Evolutionary conservation across 2,797 vertebrate species (phyloP).

Genomic region (Tenualosa ilisha): DNA sequence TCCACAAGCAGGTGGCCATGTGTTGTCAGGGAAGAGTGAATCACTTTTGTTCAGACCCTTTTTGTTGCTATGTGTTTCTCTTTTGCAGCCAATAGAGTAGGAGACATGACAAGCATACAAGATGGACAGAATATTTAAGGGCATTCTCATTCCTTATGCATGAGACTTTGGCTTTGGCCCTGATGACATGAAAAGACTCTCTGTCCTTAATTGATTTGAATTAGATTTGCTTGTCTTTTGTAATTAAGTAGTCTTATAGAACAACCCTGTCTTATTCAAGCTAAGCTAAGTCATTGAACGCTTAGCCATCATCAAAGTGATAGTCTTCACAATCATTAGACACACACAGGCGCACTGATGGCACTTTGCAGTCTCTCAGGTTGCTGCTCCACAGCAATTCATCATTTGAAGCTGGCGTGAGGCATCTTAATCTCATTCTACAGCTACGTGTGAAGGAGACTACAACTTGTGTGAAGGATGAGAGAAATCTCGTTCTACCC

Average conservation of each 20-base stretch:
- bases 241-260: background rate
- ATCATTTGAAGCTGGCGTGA: background rate
- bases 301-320: background rate
- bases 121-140: background rate
- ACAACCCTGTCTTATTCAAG: background rate
- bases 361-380: background rate
- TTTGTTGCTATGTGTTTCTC: background rate
- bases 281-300: background rate
- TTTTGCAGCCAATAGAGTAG: background rate
- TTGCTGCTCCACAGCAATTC: background rate
- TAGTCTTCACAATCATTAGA: background rate
- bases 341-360: background rate
- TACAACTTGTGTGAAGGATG: background rate
- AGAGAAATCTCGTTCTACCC: background rate
- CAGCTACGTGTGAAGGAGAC: slow-evolving; percentile 3
- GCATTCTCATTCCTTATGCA: background rate
- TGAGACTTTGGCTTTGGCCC: background rate
- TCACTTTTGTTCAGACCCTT: background rate
- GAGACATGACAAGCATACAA: background rate
- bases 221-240: background rate
- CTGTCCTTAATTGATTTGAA: background rate
- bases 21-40: background rate
- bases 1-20: background rate
- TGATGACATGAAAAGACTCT: background rate
- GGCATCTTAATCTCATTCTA: slow-evolving; percentile 12